phyloP scores from a whole-genome alignment of 2,797 vertebrate species.

The Hirundo rustica region DNA sequence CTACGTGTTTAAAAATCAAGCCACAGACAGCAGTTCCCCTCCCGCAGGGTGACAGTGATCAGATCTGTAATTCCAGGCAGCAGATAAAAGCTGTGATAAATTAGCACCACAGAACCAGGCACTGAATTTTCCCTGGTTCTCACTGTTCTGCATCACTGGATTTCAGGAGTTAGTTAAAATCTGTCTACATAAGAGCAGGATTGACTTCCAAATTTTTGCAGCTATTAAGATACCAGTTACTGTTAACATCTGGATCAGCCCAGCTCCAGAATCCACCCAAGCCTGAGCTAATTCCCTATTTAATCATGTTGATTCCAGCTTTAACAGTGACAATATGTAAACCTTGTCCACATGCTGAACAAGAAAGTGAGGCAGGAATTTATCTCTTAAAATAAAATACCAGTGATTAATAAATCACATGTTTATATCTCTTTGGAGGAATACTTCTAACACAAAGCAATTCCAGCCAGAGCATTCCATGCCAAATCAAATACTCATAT shows the following conservation, averaged over 20 bases:
- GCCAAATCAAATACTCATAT: slow-evolving; percentile 71
- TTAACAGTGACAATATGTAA: slow-evolving; percentile 43
- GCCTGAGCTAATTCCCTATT: slow-evolving; percentile 47
- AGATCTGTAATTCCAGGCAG: neutral
- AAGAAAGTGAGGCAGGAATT: slow-evolving; percentile 50
- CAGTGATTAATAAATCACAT: slow-evolving; percentile 71
- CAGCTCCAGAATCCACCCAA: slow-evolving; percentile 39
- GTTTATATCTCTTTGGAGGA: slow-evolving; percentile 66
- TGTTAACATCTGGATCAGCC: slow-evolving; percentile 48
- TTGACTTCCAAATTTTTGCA: neutral
- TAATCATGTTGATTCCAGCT: slow-evolving; percentile 58
- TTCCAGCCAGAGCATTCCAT: slow-evolving; percentile 21
- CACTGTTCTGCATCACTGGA: neutral
- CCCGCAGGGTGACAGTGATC: neutral
- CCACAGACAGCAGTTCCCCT: neutral
- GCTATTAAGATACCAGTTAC: slow-evolving; percentile 38
- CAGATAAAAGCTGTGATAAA: neutral
- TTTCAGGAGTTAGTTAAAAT: neutral
- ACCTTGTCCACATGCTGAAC: slow-evolving; percentile 39
- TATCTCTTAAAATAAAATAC: slow-evolving; percentile 63
- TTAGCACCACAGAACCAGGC: neutral
- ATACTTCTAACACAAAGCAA: slow-evolving; percentile 61
- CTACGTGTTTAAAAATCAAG: neutral
- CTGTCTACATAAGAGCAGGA: neutral
- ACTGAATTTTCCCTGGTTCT: neutral